Evolutionary conservation across 2,797 vertebrate species (phyloP).

Genomic region (Manis crassicaudata): DNA sequence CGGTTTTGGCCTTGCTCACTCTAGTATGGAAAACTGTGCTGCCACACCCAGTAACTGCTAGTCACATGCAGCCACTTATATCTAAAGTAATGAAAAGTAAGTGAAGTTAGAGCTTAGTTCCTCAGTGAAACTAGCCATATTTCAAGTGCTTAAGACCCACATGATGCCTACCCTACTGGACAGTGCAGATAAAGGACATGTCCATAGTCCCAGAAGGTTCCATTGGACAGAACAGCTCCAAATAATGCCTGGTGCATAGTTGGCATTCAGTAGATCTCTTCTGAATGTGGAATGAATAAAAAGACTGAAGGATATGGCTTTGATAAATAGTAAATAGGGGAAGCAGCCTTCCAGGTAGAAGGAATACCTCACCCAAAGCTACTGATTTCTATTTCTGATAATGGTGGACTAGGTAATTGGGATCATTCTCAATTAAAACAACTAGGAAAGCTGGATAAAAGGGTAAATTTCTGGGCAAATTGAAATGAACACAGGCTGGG

Average conservation of each 20-base stretch:
- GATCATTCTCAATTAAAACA: conserved; percentile 28
- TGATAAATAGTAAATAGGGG: neutral
- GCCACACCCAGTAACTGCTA: neutral
- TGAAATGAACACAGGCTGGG: neutral
- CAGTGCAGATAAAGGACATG: neutral
- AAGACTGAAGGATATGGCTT: neutral
- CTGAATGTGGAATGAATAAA: neutral
- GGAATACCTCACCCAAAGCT: neutral
- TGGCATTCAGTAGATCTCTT: neutral
- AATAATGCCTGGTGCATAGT: neutral
- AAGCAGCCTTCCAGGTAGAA: neutral
- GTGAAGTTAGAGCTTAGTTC: neutral
- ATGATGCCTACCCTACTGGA: neutral
- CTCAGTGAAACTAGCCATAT: neutral
- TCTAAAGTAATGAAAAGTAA: neutral
- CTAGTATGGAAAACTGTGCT: neutral
- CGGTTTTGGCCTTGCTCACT: neutral
- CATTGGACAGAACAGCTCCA: neutral
- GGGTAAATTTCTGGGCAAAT: neutral
- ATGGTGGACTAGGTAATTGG: neutral
- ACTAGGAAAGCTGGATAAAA: conserved; percentile 19
- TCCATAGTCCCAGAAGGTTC: neutral
- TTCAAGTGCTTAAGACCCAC: neutral
- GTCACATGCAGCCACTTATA: neutral
- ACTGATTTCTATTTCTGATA: conserved; percentile 38